phyloP scores from a whole-genome alignment of 53 echinoderm and acorn worm genomes.

The Holothuria scabra region DNA sequence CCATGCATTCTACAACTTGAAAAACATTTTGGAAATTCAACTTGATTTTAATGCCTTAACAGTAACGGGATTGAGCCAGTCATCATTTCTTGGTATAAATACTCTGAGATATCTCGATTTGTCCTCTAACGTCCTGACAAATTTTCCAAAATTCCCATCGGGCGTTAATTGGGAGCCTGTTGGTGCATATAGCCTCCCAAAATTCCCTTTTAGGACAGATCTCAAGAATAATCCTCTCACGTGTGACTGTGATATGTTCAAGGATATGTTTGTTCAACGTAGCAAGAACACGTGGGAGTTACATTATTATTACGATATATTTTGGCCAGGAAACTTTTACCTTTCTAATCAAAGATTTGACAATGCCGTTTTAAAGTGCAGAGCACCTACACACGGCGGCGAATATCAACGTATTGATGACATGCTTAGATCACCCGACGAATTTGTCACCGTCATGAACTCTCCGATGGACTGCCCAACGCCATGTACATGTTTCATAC shows the following conservation, averaged over 20 bases:
- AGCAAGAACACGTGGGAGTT: neutral
- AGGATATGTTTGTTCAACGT: neutral
- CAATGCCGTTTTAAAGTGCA: too few relatives aligned
- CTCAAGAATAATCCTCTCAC: neutral
- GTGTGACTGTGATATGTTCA: constrained; percentile 39
- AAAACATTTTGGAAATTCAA: too few relatives aligned
- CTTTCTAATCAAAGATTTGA: constrained; percentile 20
- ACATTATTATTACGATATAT: neutral
- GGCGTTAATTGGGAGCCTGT: neutral
- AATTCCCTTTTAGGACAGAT: neutral
- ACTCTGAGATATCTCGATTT: neutral
- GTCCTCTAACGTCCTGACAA: neutral
- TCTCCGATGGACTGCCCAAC: neutral
- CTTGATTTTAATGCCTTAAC: too few relatives aligned
- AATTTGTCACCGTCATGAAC: too few relatives aligned
- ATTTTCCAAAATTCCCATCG: neutral
- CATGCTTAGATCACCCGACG: too few relatives aligned
- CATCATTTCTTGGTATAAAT: neutral
- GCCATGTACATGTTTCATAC: neutral
- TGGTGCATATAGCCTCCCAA: neutral
- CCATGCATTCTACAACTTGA: too few relatives aligned
- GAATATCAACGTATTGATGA: too few relatives aligned
- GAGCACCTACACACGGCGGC: too few relatives aligned
- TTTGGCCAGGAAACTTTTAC: constrained; percentile 29
- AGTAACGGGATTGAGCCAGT: too few relatives aligned